Percentiles rank a stretch among this genome's conserved stretches.
phyloP scores from a whole-genome alignment of 2,797 vertebrate species.

The Antennarius maculatus region DNA sequence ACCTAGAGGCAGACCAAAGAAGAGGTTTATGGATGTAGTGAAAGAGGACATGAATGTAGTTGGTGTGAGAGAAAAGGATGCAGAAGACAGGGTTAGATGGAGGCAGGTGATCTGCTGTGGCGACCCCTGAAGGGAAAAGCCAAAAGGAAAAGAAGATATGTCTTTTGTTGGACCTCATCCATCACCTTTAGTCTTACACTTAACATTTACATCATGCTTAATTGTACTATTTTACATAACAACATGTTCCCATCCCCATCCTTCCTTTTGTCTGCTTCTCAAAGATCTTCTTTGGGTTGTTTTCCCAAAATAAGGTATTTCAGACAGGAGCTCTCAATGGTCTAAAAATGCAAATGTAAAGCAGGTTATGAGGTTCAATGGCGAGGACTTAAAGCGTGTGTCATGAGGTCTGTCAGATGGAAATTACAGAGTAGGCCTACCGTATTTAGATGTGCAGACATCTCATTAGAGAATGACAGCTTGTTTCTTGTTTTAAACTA shows the following conservation, averaged over 20 bases:
- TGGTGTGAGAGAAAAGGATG: no score
- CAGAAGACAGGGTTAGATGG: no score
- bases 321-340: slow-evolving; percentile 23
- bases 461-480: slow-evolving; percentile 52
- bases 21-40: no score
- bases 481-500: slow-evolving; percentile 47
- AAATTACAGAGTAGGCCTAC: slow-evolving; percentile 48
- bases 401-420: slow-evolving; percentile 43
- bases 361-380: slow-evolving; percentile 20
- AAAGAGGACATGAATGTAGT: no score
- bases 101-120: no score
- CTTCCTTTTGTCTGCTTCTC: slow-evolving; percentile 1
- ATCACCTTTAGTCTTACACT: slow-evolving; percentile 16
- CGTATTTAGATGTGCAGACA: slow-evolving; percentile 44
- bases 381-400: slow-evolving; percentile 39
- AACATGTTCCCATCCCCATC: neutral
- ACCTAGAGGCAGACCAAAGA: no score
- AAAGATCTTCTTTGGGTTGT: neutral
- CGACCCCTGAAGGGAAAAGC: no score
- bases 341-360: slow-evolving; percentile 8
- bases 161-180: neutral
- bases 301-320: slow-evolving; percentile 33
- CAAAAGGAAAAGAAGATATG: no score
- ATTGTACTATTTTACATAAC: neutral
- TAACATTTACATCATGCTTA: slow-evolving; percentile 4